A percentile compares a stretch with the other conserved stretches of the same genome.
phyloP scores from a whole-genome alignment of 92 coral and sea anemone species.

The Phymanthus crucifer region DNA sequence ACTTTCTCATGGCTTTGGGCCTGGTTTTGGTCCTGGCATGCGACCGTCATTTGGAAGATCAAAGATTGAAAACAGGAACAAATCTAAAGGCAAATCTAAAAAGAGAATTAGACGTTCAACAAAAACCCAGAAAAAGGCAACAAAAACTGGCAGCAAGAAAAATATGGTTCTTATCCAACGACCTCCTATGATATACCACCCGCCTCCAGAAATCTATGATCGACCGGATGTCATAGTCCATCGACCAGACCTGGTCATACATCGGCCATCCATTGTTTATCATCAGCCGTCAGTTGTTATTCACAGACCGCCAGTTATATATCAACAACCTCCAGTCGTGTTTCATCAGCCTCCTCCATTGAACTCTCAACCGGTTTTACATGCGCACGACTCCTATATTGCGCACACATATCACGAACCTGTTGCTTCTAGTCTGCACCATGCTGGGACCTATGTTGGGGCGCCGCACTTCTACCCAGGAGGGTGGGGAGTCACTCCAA shows the following conservation, averaged over 20 bases:
- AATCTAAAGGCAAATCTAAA: conserved; percentile 7
- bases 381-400: conserved; percentile 79
- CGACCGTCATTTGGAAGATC: conserved; percentile 63
- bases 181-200: conserved; percentile 95
- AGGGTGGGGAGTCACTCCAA: conserved; percentile 55
- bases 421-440: conserved; percentile 63
- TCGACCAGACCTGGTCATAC: conserved; percentile 90
- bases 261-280: conserved; percentile 91
- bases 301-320: conserved; percentile 94
- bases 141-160: conserved; percentile 47
- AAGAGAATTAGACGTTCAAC: conserved; percentile 17
- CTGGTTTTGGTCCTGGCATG: too few relatives aligned
- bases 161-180: conserved; percentile 72
- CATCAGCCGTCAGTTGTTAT: conserved; percentile 96
- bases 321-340: conserved; percentile 95
- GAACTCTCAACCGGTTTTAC: conserved; percentile 75
- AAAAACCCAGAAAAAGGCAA: conserved; percentile 24
- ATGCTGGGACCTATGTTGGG: conserved; percentile 80
- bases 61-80: conserved; percentile 30
- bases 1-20: conserved; percentile 51
- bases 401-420: conserved; percentile 89
- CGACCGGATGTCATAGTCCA: conserved; percentile 87
- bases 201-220: conserved; percentile 97
- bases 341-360: conserved; percentile 98
- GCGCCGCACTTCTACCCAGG: conserved; percentile 89